Base-by-base conservation (phyloP, 2,888 invertebrate species). In the Adineta ricciae region DNA sequence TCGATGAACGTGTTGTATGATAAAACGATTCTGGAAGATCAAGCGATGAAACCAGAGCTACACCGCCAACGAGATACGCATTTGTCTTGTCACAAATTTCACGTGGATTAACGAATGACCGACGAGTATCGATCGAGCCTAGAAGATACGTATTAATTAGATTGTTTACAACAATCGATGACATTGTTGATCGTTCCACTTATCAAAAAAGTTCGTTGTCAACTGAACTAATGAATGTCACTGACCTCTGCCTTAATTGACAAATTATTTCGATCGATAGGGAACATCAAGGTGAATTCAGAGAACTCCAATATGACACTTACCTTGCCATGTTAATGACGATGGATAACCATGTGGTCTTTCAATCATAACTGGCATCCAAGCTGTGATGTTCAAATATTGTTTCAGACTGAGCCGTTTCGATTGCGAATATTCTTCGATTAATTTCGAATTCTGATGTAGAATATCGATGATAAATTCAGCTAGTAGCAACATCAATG, bases 351-450 rank as follows among this genome's bases (percentile, higher is more conserved):
- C 50, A 36, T 36, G 46, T 24, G 86, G 86, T 54, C 84, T 27
- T 52, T 84, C 84, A 49, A 64, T 19, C 82, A 82, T 78, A 49
- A 86, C 50, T 19, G 86, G 86, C 19, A 86, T 52, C 86, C 86
- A 86, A 38, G 27, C 36, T 27, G 83, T 49, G 14, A 54, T 84
- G n/a, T 49, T 84, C 36, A 86, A 41, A 84, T 52, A 86, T 73
- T 84, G 84, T 52, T 56, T 73, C 8, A 85, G 27, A 41, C 21
- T 78, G 38, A 85, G 52, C 52, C 73, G 83, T 84, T 85, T 85
- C 41, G 73, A 52, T 38, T 83, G 41, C 19, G 85, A 85, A 46
- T 85, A 85, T 49, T 85, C 85, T 27, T 83, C 72, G 16, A 85
- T 54, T 27, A 85, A 46, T 56, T 50, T 52, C 21, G 36, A 11